A percentile compares a stretch with the other conserved stretches of the same genome.
phyloP scores from a whole-genome alignment of 2,888 invertebrate species.

The Blastobasis lacticolella region DNA sequence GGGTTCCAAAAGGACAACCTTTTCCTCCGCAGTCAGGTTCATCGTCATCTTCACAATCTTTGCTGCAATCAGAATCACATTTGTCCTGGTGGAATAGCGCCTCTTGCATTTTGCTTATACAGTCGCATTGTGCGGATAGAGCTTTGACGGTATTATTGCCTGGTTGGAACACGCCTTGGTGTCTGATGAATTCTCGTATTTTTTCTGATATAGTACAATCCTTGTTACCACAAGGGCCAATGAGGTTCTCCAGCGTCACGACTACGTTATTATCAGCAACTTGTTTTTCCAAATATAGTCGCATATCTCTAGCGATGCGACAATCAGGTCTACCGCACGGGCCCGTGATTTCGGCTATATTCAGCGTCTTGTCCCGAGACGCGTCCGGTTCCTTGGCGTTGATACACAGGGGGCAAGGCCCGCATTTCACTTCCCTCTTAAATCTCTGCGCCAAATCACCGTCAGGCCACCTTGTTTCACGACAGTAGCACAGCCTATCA shows the following conservation, averaged over 20 bases:
- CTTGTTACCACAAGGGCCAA: slow-evolving; percentile 63
- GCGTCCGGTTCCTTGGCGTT: slow-evolving; percentile 29
- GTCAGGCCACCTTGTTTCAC: slow-evolving; percentile 52
- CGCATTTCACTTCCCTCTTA: slow-evolving; percentile 40
- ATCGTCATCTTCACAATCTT: slow-evolving; percentile 40
- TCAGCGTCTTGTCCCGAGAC: slow-evolving; percentile 4
- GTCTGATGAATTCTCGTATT: slow-evolving; percentile 52
- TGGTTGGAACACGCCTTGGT: slow-evolving; percentile 42
- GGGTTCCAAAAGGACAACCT: slow-evolving; percentile 36
- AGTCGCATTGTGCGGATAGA: slow-evolving; percentile 59
- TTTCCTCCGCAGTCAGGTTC: slow-evolving; percentile 34
- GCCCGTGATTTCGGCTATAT: slow-evolving; percentile 54
- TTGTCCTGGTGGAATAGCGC: slow-evolving; percentile 34
- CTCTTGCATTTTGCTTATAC: slow-evolving; percentile 47
- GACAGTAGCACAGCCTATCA: slow-evolving; percentile 57
- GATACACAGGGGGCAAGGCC: slow-evolving; percentile 51
- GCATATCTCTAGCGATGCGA: slow-evolving; percentile 54
- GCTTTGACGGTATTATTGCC: slow-evolving; percentile 36
- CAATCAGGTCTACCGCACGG: slow-evolving; percentile 62
- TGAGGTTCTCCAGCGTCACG: slow-evolving; percentile 43
- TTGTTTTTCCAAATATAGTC: slow-evolving; percentile 54
- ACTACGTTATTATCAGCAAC: slow-evolving; percentile 53
- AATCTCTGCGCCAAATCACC: slow-evolving; percentile 51
- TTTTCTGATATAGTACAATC: slow-evolving; percentile 51
- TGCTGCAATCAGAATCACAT: slow-evolving; percentile 38